Percentiles rank a stretch among this genome's conserved stretches.
These are phyloP conservation scores for Epinephelus coioides DNA, from an alignment of 2,797 vertebrate species.

Conservation along the genomic window DNA sequence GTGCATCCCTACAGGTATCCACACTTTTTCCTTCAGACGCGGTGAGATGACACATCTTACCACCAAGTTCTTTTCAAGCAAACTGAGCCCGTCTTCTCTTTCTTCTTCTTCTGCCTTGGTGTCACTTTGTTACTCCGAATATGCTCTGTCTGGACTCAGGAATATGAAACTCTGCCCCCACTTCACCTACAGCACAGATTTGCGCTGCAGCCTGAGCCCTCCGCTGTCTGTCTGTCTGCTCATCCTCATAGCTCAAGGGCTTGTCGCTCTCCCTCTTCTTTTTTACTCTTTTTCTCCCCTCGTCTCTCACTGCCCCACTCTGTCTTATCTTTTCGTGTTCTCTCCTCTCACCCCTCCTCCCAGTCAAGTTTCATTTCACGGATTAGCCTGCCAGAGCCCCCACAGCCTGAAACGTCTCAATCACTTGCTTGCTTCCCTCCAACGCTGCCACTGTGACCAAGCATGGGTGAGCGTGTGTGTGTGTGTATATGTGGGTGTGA, in stretches of 20 bases:
- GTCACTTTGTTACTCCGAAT: conserved; percentile 46
- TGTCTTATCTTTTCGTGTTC: conserved; percentile 77
- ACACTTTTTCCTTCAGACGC: not conserved
- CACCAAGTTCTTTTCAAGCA: conserved; percentile 36
- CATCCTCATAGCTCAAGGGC: conserved; percentile 74
- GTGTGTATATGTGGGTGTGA: not conserved
- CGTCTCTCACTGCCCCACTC: conserved; percentile 58
- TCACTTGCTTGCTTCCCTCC: conserved; percentile 67
- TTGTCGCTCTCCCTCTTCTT: conserved; percentile 59
- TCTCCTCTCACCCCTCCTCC: conserved; percentile 75
- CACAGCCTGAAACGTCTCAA: conserved; percentile 83
- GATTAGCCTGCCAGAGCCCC: conserved; percentile 81
- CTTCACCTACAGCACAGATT: conserved; percentile 69
- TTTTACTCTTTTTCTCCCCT: conserved; percentile 27
- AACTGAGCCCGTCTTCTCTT: conserved; percentile 4
- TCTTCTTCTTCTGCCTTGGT: conserved; percentile 32
- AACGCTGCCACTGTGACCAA: conserved; percentile 49
- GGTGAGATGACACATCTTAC: conserved; percentile 18
- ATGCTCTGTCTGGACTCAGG: conserved; percentile 46
- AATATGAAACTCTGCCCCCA: conserved; percentile 53
- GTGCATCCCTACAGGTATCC: not conserved
- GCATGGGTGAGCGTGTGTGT: conserved; percentile 19
- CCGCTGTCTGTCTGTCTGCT: conserved; percentile 61
- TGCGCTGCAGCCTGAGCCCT: conserved; percentile 42
- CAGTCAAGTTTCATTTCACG: conserved; percentile 84